Evolutionary conservation across 2,113 vertebrate genomes (phyloP).

Genomic region (Pollachius pollachius): DNA sequence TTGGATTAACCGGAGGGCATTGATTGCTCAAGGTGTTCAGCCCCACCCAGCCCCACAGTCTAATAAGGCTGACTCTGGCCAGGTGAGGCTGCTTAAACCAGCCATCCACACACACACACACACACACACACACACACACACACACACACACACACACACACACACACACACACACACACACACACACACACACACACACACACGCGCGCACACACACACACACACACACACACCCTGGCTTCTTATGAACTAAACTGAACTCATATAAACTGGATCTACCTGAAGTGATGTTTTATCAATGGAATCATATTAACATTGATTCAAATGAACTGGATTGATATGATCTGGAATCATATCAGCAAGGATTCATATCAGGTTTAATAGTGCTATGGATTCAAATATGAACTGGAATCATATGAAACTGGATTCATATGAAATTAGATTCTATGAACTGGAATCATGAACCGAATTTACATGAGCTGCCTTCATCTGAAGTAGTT

Average conservation of each 20-base stretch:
- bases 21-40: not conserved
- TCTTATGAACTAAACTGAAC: not conserved
- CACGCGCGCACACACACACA: slow-evolving; percentile 3
- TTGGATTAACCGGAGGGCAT: not conserved
- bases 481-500: too few relatives aligned
- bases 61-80: not conserved
- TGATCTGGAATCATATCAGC: too few relatives aligned
- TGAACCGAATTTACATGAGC: too few relatives aligned
- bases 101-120: slow-evolving; percentile 9
- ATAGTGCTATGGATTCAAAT: too few relatives aligned
- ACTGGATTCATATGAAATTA: not conserved
- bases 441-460: not conserved
- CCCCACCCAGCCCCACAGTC: not conserved
- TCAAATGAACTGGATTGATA: not conserved
- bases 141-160: not conserved
- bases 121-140: slow-evolving; percentile 13
- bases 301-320: not conserved
- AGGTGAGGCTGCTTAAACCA: not conserved
- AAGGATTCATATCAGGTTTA: too few relatives aligned
- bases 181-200: slow-evolving; percentile 13
- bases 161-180: slow-evolving; percentile 5
- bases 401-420: too few relatives aligned
- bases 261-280: not conserved
- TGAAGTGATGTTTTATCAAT: not conserved
- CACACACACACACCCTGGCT: too few relatives aligned